A percentile compares a stretch with the other conserved stretches of the same genome.
Conservation (phyloP, 2,888 invertebrate genomes). For the Ormyrus pomaceus region DNA sequence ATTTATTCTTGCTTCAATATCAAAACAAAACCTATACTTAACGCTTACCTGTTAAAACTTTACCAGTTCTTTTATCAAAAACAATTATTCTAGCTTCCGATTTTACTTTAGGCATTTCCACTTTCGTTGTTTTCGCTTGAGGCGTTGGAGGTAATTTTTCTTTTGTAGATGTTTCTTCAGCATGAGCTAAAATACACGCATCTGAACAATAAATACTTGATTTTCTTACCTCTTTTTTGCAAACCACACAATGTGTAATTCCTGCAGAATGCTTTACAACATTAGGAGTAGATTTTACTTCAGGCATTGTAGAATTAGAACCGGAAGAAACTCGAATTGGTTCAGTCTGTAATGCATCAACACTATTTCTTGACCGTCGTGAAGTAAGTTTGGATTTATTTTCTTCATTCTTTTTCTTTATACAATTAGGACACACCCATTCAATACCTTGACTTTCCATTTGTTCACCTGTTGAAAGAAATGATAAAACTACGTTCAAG, state of each 20-base stretch:
- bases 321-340: slow-evolving; percentile 14
- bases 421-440: slow-evolving; percentile 93
- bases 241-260: slow-evolving; percentile 83
- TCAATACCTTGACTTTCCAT: slow-evolving; percentile 93
- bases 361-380: slow-evolving; percentile 55
- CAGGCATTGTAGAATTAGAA: slow-evolving; percentile 6
- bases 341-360: slow-evolving; percentile 31
- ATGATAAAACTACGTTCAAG: slow-evolving; percentile 51
- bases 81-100: slow-evolving; percentile 81
- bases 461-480: slow-evolving; percentile 79
- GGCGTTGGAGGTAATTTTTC: slow-evolving; percentile 65
- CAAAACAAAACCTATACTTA: too few relatives aligned
- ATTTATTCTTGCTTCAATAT: too few relatives aligned
- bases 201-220: slow-evolving; percentile 94
- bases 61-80: slow-evolving; percentile 88
- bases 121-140: slow-evolving; percentile 59
- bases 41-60: slow-evolving; percentile 76
- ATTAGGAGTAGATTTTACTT: slow-evolving; percentile 13
- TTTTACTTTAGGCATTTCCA: slow-evolving; percentile 64
- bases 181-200: slow-evolving; percentile 90
- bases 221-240: slow-evolving; percentile 85
- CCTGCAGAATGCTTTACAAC: slow-evolving; percentile 55
- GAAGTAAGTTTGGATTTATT: slow-evolving; percentile 53
- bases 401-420: slow-evolving; percentile 77
- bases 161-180: slow-evolving; percentile 79